Evolutionary conservation across 2,797 vertebrate genomes (phyloP), one percentile per base, ranked within the genome.

Genomic region (Gambusia yucatana): DNA sequence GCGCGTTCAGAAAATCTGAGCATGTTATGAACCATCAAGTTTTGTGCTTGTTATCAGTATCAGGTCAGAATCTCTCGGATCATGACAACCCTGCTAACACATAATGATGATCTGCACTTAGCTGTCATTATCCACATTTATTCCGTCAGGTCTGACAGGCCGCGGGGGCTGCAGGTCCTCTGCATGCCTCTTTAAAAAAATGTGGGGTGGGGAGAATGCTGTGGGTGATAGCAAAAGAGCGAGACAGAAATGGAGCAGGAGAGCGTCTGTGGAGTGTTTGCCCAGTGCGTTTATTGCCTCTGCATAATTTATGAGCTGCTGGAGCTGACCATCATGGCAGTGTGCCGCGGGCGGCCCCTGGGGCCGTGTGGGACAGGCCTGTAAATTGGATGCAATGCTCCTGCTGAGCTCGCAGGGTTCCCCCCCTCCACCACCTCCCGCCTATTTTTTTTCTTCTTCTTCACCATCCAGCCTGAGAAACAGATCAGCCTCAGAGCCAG

Each of bases 261-360:
- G 90, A 95, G 91, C 87, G 77, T 93, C 89, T 77, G 95, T 94
- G 87, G 86, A 95, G 92, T 96, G 95, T 97, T 97, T 97, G 96
- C 96, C 92, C 95, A 96, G 94, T 93, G 94, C 96, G 84, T 97
- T 98, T 98, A 98, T 98, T 98, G 97, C 96, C 93, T 96, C 95
- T 98, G 96, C 97, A 97, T 98, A 97, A 98, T 98, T 97, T 96
- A 98, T 97, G 96, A 97, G 96, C 95, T 94, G 95, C 95, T 96
- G 96, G 93, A 94, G 96, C 90, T 97, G 96, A 93, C 97, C 96
- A 96, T 96, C 96, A 95, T 98, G 94, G 89, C 90, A 96, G 95
- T 94, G 94, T 96, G 97, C 97, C 97, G 96, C 96, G 84, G 95
- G 95, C 97, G 89, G 97, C 96, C 96, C 95, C 86, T 90, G 92